phyloP scores from a whole-genome alignment of 2,797 vertebrate genomes.

The Cyprinodon diabolis region DNA sequence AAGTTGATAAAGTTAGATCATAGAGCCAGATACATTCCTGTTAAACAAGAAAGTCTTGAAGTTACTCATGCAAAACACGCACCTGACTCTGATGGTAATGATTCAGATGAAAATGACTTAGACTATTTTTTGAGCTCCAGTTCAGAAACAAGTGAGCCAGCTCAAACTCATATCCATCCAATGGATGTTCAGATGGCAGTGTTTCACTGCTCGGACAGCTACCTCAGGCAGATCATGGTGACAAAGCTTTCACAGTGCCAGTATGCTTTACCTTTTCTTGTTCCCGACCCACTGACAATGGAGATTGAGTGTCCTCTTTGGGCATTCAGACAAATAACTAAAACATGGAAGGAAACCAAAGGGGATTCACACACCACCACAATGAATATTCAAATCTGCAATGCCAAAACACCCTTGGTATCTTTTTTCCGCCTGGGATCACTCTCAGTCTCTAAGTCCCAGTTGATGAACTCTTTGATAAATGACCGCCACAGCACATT shows the following conservation, averaged over 20 bases:
- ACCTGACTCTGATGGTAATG: background rate
- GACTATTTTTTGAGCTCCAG: background rate
- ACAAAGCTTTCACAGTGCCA: constrained; percentile 75
- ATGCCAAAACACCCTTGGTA: constrained; percentile 68
- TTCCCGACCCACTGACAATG: constrained; percentile 68
- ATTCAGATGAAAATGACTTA: constrained; percentile 31
- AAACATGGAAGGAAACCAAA: constrained; percentile 63
- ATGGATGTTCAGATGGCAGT: constrained; percentile 15
- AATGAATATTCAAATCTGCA: constrained; percentile 60
- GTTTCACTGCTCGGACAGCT: constrained; percentile 31
- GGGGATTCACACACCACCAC: constrained; percentile 7
- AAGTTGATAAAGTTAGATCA: constrained; percentile 74
- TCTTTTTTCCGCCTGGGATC: constrained; percentile 77
- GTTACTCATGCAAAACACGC: background rate
- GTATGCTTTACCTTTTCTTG: constrained; percentile 80
- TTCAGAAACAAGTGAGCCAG: background rate
- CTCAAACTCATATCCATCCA: background rate
- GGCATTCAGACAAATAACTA: constrained; percentile 63
- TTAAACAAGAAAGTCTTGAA: background rate
- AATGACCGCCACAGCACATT: constrained; percentile 66
- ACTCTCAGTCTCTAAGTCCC: constrained; percentile 73
- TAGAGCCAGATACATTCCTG: constrained; percentile 21
- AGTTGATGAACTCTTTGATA: constrained; percentile 65
- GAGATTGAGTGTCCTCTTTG: constrained; percentile 73
- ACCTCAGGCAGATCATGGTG: constrained; percentile 73